Evolutionary conservation across 53 echinoderm and acorn worm genomes (phyloP), one percentile per base, ranked within the genome.

Genomic region (Mesocentrotus franciscanus): DNA sequence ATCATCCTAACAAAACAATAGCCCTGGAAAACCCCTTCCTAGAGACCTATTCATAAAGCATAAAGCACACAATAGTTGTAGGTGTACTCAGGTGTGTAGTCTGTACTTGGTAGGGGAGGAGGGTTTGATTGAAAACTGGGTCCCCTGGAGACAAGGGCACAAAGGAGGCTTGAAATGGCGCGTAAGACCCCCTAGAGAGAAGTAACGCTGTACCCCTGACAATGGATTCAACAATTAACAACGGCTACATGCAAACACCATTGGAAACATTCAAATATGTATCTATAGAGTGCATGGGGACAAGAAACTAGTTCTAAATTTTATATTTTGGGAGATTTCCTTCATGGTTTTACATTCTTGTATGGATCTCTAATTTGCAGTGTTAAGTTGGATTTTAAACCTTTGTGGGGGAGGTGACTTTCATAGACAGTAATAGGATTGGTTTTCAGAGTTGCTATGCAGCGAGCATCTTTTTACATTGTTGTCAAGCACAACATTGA

Each of bases 131-230:
- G 57, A 58, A 9, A 85, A 0, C 26, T 57, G 58, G 27, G 58
- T 3, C 87, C 58, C 87, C 87, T 58, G 87, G 57, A 32, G 87
- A n/a, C 87, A 10, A 20, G 12, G 12, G 26, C 5, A 87, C 87
- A 87, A 87, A 27, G 58, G 87, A 58, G 27, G 87, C 26, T 57
- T 1, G 56, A 58, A 87, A n/a, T 87, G 87, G 87, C 87, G 87
- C 57, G 56, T 10, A 87, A 87, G 9, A 58, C 87, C 87, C 87
- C 87, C 87, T 58, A 29, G 87, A n/a, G 56, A 57, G 57, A 55
- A 58, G 87, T 2, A 59, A 87, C 87, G 87, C 87, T 58, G 57
- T 58, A 58, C 56, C 57, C 87, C 9, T 87, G 87, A 27, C 87
- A 87, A 87, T 87, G 57, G n/a, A 29, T 11, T 87, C 27, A 56